phyloP scores from a whole-genome alignment of 2,888 invertebrate genomes.

The Polietes domitor region DNA sequence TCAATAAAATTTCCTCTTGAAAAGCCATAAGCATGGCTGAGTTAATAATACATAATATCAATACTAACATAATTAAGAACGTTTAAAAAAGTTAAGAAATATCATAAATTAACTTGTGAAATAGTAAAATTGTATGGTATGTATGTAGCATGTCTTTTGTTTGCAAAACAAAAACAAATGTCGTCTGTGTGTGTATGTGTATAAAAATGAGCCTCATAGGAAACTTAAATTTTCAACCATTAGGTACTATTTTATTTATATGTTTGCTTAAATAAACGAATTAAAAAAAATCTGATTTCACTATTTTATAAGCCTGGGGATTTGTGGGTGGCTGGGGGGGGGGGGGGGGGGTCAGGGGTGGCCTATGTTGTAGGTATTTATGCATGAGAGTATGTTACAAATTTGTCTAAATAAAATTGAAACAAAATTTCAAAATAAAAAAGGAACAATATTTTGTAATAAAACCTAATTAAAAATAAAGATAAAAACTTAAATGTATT shows the following conservation, averaged over 20 bases:
- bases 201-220: conserved; percentile 80
- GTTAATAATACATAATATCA: neutral
- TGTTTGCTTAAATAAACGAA: conserved; percentile 51
- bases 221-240: conserved; percentile 80
- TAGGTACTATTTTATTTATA: conserved; percentile 76
- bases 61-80: conserved; percentile 21
- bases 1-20: conserved; percentile 36
- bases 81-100: conserved; percentile 10
- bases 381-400: conserved; percentile 55
- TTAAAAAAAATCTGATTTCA: conserved; percentile 49
- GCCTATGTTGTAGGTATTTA: conserved; percentile 10
- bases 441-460: conserved; percentile 67
- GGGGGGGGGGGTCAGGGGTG: neutral
- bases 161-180: conserved; percentile 8
- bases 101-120: neutral
- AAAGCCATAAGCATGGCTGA: neutral
- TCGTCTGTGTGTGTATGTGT: conserved; percentile 36
- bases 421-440: conserved; percentile 54
- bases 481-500: conserved; percentile 41
- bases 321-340: neutral
- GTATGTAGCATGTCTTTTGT: conserved; percentile 33
- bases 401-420: conserved; percentile 65
- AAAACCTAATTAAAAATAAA: conserved; percentile 69
- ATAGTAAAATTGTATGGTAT: neutral
- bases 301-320: conserved; percentile 46